Evolutionary conservation across 2,888 invertebrate species (phyloP).

Genomic region (Ochropleura plecta): DNA sequence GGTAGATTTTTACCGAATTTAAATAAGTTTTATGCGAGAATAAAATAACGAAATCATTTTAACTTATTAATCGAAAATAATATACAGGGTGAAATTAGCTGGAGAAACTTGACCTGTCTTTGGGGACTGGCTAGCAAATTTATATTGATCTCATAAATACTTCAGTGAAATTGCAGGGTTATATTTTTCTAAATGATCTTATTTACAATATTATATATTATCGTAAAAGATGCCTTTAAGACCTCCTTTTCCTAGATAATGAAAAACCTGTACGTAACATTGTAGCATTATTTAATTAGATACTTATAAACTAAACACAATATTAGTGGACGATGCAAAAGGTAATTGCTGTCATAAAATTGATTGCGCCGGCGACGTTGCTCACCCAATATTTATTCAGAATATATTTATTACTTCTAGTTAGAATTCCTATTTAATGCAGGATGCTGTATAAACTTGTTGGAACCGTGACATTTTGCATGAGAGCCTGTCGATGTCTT

Average conservation of each 20-base stretch:
- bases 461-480: conserved; percentile 33
- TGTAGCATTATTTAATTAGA: conserved; percentile 52
- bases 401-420: conserved; percentile 26
- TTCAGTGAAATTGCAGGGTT: background rate
- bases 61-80: background rate
- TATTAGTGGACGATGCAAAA: conserved; percentile 46
- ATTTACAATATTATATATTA: background rate
- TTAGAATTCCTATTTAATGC: conserved; percentile 18
- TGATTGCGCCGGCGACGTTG: conserved; percentile 36
- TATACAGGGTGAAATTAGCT: background rate
- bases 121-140: background rate
- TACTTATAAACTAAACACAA: conserved; percentile 42
- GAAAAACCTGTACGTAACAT: conserved; percentile 36
- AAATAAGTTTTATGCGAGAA: background rate
- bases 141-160: background rate
- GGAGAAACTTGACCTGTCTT: background rate
- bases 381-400: conserved; percentile 48
- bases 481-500: conserved; percentile 13
- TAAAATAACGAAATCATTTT: background rate
- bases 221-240: background rate
- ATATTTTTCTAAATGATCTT: background rate
- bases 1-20: background rate
- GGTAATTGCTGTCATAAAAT: conserved; percentile 52
- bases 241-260: conserved; percentile 17
- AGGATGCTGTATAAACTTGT: conserved; percentile 21